Evolutionary conservation across 2,888 invertebrate species (phyloP).

Genomic region (Pseudococcus viburni): DNA sequence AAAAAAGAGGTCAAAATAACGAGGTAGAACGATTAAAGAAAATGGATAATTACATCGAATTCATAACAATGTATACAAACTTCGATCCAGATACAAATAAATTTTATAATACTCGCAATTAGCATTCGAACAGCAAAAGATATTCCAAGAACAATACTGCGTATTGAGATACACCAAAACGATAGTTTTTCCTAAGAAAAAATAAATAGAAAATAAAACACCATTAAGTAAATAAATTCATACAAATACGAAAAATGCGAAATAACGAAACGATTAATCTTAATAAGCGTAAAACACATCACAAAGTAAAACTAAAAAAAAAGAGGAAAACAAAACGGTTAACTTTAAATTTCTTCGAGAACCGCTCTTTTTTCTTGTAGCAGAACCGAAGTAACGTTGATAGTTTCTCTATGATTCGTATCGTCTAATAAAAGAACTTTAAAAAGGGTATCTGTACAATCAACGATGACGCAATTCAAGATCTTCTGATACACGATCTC

Average conservation of each 20-base stretch:
- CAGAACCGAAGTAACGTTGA: neutral
- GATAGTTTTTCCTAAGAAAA: neutral
- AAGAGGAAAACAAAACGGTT: neutral
- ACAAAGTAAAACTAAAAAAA: conserved; percentile 48
- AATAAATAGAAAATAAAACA: conserved; percentile 5
- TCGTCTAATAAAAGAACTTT: conserved; percentile 13
- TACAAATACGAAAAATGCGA: neutral
- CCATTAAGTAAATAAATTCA: neutral
- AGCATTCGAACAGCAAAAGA: too few species aligned
- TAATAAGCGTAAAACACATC: conserved; percentile 51
- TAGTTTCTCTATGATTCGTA: neutral
- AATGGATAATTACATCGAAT: neutral
- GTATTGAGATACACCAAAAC: neutral
- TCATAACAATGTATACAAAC: neutral
- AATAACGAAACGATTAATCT: conserved; percentile 26
- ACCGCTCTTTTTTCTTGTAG: neutral
- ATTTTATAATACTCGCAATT: too few species aligned
- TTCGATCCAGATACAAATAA: too few species aligned
- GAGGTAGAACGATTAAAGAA: conserved; percentile 19
- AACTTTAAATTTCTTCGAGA: neutral
- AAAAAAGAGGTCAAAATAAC: neutral
- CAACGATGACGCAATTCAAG: neutral
- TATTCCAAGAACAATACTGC: neutral
- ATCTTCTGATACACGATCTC: conserved; percentile 1
- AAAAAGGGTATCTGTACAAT: neutral